A percentile compares a stretch with the other conserved stretches of the same genome.
phyloP scores from a whole-genome alignment of 2,797 vertebrate genomes.

The Cephalopachus bancanus region DNA sequence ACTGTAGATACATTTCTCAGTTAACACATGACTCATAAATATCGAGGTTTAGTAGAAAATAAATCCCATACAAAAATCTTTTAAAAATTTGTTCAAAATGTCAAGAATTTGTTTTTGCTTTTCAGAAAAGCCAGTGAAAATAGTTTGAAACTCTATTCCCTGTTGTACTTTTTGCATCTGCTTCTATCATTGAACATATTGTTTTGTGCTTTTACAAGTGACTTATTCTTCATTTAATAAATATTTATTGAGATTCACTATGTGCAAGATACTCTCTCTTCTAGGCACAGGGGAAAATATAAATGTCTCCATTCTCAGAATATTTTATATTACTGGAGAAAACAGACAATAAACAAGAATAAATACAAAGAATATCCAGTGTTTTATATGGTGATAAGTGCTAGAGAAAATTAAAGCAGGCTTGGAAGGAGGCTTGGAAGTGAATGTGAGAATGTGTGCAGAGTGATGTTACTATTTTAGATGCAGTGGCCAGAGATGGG shows the following conservation, averaged over 20 bases:
- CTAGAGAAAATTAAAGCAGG: not conserved
- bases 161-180: not conserved
- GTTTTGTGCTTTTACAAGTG: not conserved
- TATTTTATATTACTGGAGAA: constrained; percentile 1
- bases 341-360: not conserved
- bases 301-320: not conserved
- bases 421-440: not conserved
- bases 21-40: constrained; percentile 7
- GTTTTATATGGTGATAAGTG: not conserved
- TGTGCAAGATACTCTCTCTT: not conserved
- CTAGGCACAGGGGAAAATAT: not conserved
- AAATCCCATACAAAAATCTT: not conserved
- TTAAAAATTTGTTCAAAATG: constrained; percentile 22
- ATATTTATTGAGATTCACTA: not conserved
- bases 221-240: constrained; percentile 19
- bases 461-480: not conserved
- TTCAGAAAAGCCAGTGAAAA: constrained; percentile 15
- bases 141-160: not conserved
- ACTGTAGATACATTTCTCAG: constrained; percentile 12
- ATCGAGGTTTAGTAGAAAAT: constrained; percentile 43
- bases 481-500: not conserved
- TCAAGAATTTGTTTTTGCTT: not conserved
- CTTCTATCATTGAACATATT: not conserved
- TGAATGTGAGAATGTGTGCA: not conserved
- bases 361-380: not conserved